Evolutionary conservation across 2,888 invertebrate species (phyloP), one percentile per base, ranked within the genome.

Genomic region (Ctenicera cuprea): DNA sequence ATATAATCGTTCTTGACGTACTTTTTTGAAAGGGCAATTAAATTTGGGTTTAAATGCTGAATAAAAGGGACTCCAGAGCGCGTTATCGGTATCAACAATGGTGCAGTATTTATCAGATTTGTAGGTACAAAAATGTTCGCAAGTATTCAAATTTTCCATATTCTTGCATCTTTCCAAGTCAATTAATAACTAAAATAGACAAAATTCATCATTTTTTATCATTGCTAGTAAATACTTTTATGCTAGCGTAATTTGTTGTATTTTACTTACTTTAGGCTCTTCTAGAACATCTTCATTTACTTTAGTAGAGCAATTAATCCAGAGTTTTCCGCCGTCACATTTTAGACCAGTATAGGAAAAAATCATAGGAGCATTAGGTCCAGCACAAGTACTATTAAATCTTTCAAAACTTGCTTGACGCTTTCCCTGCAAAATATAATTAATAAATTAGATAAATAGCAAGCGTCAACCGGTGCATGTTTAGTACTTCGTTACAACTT

Each of bases 371-470:
- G 12, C 11, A n/a, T 61, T 54, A 3, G 12, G 54, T n/a, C 12
- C 54, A 26, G 11, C 54, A 16, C 54, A 54, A 1, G 54, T 54
- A 8, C 12, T 54, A 12, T 54, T 54, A 26, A 54, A 33, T 54
- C 54, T 54, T 5, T 54, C 54, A 26, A 54, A 48, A 18, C 8
- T 5, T 48, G 20, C 48, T 20, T 43, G 41, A 14, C 14, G 12
- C 4, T n/a, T 43, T n/a, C 41, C 41, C 41, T 43, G 14, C n/a
- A n/a, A n/a, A n/a, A n/a, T n/a, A n/a, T n/a, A n/a, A n/a, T n/a
- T n/a, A n/a, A n/a, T n/a, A n/a, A n/a, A n/a, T n/a, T n/a, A n/a
- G n/a, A n/a, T n/a, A n/a, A n/a, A n/a, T n/a, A n/a, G n/a, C n/a
- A n/a, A n/a, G n/a, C n/a, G n/a, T n/a, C n/a, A n/a, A n/a, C n/a